These are phyloP conservation scores for Aleiodes sp. DNA, from an alignment of 1,140 invertebrate species.

Conservation along the genomic window DNA sequence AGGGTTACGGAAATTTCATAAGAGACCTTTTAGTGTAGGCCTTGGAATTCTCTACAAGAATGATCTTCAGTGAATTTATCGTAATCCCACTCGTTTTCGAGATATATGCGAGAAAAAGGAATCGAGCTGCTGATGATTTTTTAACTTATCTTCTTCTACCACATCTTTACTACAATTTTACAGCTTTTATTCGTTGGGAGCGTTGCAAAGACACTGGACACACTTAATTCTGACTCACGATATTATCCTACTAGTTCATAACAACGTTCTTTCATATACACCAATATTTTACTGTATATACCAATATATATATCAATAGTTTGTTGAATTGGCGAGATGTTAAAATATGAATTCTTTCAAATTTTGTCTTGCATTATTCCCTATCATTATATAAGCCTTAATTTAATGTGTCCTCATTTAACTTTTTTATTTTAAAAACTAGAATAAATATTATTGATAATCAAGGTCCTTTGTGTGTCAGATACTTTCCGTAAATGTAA, in stretches of 20 bases:
- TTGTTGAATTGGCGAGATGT: not conserved
- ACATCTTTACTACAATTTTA: not conserved
- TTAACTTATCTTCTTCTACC: not conserved
- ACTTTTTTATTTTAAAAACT: not conserved
- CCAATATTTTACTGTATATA: too few species aligned
- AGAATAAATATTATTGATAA: slow-evolving; percentile 11
- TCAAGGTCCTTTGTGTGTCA: not conserved
- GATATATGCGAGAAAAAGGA: too few species aligned
- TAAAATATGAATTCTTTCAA: not conserved
- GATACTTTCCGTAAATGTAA: slow-evolving; percentile 7
- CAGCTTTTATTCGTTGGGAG: not conserved
- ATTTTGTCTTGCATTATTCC: not conserved
- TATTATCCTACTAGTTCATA: not conserved
- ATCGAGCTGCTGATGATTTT: too few species aligned
- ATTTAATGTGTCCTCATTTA: not conserved
- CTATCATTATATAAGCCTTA: not conserved
- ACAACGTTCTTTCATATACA: too few species aligned
- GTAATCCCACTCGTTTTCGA: too few species aligned
- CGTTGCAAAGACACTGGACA: not conserved
- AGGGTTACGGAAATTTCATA: too few species aligned
- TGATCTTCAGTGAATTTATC: too few species aligned
- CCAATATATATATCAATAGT: not conserved
- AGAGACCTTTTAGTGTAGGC: too few species aligned
- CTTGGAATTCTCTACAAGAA: too few species aligned
- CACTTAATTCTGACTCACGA: not conserved